Evolutionary conservation across 2,888 invertebrate genomes (phyloP).

Genomic region (Biston betularia): DNA sequence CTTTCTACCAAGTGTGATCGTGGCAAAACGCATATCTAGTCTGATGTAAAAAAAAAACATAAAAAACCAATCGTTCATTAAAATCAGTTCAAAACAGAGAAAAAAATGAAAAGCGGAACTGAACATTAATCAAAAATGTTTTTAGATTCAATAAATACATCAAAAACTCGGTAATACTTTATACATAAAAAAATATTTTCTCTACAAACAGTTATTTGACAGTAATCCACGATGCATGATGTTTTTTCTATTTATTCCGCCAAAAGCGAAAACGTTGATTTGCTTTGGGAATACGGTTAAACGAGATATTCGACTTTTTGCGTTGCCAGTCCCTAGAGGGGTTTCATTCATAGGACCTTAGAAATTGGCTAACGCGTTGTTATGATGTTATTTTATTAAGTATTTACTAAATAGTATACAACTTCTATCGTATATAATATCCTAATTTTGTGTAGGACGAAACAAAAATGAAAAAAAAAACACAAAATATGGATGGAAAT

Average conservation of each 20-base stretch:
- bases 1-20: too few species aligned
- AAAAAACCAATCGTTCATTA: too few species aligned
- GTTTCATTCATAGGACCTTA: not conserved
- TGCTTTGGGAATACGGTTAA: constrained; percentile 46
- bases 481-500: too few species aligned
- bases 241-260: constrained; percentile 24
- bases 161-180: not conserved
- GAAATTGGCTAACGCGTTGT: constrained; percentile 8
- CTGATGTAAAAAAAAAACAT: too few species aligned
- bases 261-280: constrained; percentile 36
- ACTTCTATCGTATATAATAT: too few species aligned
- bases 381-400: not conserved
- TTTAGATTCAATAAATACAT: not conserved
- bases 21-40: too few species aligned
- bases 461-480: too few species aligned
- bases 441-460: too few species aligned
- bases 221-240: constrained; percentile 15
- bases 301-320: constrained; percentile 46
- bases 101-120: not conserved
- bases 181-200: not conserved
- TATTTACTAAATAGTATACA: too few species aligned
- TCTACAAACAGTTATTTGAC: constrained; percentile 6
- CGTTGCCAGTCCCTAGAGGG: constrained; percentile 41
- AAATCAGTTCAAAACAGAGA: too few species aligned
- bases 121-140: constrained; percentile 2